These are phyloP conservation scores for Polyommatus icarus DNA, from an alignment of 2,888 invertebrate genomes.

Conservation along the genomic window DNA sequence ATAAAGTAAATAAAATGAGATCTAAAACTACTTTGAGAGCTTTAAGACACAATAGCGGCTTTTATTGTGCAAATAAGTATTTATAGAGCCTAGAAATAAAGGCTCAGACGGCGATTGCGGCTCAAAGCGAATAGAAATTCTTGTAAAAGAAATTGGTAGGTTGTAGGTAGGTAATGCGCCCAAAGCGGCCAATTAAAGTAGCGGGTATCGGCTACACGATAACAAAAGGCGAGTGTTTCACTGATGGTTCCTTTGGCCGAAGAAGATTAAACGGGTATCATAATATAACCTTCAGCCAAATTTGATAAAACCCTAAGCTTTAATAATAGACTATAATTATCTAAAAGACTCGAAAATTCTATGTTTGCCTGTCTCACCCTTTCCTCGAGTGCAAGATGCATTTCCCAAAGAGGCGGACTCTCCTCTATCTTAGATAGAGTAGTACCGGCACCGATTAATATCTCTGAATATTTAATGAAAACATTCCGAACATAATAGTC, in stretches of 20 bases:
- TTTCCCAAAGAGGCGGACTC: background rate
- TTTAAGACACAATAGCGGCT: no score
- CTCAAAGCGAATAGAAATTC: conserved; percentile 9
- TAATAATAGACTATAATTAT: no score
- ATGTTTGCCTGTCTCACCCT: background rate
- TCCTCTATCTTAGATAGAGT: background rate
- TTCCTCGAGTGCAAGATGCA: background rate
- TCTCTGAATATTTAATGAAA: background rate
- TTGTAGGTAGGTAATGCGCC: background rate
- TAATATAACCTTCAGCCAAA: background rate
- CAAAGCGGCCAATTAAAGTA: conserved; percentile 9
- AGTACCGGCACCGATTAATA: background rate
- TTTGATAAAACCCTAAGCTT: background rate
- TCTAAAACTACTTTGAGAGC: no score
- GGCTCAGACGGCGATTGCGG: background rate
- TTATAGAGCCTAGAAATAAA: background rate
- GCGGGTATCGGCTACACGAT: background rate
- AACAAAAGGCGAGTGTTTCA: background rate
- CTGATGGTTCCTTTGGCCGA: background rate
- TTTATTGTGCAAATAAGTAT: background rate
- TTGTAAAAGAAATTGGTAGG: conserved; percentile 18
- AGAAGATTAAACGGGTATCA: background rate
- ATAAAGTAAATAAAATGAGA: no score
- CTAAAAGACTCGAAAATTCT: background rate
- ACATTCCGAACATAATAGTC: conserved; percentile 2